phyloP scores from a whole-genome alignment of 2,113 vertebrate genomes.

The Excalfactoria chinensis region DNA sequence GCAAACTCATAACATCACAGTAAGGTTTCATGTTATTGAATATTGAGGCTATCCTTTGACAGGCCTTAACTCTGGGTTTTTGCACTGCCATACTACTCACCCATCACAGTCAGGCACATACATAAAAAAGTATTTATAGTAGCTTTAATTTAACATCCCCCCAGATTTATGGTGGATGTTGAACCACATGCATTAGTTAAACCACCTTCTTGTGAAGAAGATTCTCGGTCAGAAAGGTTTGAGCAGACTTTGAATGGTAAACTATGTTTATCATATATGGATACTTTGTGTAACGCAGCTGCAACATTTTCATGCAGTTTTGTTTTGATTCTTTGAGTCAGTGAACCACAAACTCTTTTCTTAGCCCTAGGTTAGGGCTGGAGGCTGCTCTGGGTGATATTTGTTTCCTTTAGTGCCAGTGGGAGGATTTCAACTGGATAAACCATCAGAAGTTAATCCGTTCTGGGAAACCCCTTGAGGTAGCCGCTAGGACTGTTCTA shows the following conservation, averaged over 20 bases:
- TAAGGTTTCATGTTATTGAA: neutral
- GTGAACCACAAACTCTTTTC: neutral
- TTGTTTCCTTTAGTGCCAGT: neutral
- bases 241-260: neutral
- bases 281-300: neutral
- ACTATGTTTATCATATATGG: neutral
- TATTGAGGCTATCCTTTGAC: neutral
- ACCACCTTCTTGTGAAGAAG: neutral
- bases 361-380: neutral
- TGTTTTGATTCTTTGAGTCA: neutral
- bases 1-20: neutral
- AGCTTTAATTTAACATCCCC: neutral
- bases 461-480: neutral
- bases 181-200: neutral
- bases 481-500: neutral
- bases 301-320: neutral
- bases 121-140: neutral
- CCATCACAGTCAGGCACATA: neutral
- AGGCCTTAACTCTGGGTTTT: neutral
- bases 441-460: neutral
- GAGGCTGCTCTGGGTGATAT: neutral
- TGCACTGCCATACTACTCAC: neutral
- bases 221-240: neutral
- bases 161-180: neutral
- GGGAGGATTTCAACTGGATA: neutral